Evolutionary conservation across 2,797 vertebrate species (phyloP).

Genomic region (Gymnocypris eckloni): DNA sequence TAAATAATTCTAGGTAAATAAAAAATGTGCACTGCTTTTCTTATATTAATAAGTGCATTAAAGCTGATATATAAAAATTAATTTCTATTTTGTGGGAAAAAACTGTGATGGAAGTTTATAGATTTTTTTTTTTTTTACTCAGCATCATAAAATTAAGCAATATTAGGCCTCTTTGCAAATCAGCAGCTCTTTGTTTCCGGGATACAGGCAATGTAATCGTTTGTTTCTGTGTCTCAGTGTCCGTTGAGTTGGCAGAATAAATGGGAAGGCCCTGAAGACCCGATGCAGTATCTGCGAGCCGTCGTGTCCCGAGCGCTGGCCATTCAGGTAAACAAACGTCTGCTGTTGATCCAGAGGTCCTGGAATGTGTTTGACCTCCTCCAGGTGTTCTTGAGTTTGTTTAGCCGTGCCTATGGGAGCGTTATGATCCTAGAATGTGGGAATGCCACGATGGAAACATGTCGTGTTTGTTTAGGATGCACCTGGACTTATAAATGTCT

Average conservation of each 20-base stretch:
- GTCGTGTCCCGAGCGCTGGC: constrained; percentile 87
- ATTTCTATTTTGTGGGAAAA: no score
- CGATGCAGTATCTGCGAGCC: constrained; percentile 92
- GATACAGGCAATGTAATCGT: neutral
- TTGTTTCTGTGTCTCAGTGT: constrained; percentile 73
- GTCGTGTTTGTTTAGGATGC: constrained; percentile 36
- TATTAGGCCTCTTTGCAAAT: neutral
- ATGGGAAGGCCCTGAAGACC: constrained; percentile 98
- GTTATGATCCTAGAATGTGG: neutral
- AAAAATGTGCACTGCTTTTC: no score
- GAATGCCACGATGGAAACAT: neutral
- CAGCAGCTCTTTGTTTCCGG: neutral
- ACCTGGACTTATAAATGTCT: constrained; percentile 38
- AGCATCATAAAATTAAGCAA: neutral
- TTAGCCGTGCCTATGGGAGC: constrained; percentile 21
- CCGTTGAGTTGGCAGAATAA: constrained; percentile 89
- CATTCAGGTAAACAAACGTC: constrained; percentile 82
- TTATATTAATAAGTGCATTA: no score
- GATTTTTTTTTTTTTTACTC: neutral
- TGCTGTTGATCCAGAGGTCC: neutral
- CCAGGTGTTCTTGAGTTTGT: constrained; percentile 29
- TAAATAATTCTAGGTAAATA: neutral
- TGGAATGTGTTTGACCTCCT: constrained; percentile 37
- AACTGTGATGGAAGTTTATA: no score
- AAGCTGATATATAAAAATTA: no score